Base-by-base conservation (phyloP, 2,888 invertebrate species). In the Caenorhabditis imperialis region DNA sequence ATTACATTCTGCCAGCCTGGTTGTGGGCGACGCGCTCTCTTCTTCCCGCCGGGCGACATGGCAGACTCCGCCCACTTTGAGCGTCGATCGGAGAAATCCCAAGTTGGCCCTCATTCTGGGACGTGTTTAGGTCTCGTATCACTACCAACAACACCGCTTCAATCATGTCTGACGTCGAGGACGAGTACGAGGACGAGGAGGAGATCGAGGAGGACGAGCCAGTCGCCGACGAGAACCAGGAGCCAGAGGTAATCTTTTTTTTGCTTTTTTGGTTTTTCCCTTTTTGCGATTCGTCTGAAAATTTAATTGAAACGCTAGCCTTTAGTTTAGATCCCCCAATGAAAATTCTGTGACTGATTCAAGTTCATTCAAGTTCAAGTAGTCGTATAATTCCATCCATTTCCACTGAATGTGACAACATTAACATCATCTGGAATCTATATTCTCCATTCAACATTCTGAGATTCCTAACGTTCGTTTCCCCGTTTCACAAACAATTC, bases 101-200 rank as follows among this genome's bases (percentile, higher is more conserved):
- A 69, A 69, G 67, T 69, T 69, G 67, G 67, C 67, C 44, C 58
- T 69, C 67, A 69, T 69, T 69, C 67, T 69, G 67, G 58, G 67
- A 69, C 67, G 58, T 58, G 58, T 69, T 58, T 69, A 58, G 57
- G 67, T 69, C 58, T 69, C 67, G 67, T 69, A 69, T 69, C 67
- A 53, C 67, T 69, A n/a, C 35, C 65, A 54, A 55, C 67, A 58
- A 30, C 63, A 57, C 48, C 23, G n/a, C 16, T 58, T 45, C 51
- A 62, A 79, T 44, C 78, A 84, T 84, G 84, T 85, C 84, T 57
- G 85, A 85, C 78, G 84, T 82, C 63, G 85, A 85, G 47, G 86
- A 86, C 75, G 85, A 86, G 78, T 77, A 78, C 51, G 77, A 78
- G 35, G 78, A 80, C 48, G 83, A 81, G 79, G 82, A 82, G 78